A percentile compares a stretch with the other conserved stretches of the same genome.
Conservation (phyloP, 2,888 invertebrate genomes). For the Habroteleia sp. region DNA sequence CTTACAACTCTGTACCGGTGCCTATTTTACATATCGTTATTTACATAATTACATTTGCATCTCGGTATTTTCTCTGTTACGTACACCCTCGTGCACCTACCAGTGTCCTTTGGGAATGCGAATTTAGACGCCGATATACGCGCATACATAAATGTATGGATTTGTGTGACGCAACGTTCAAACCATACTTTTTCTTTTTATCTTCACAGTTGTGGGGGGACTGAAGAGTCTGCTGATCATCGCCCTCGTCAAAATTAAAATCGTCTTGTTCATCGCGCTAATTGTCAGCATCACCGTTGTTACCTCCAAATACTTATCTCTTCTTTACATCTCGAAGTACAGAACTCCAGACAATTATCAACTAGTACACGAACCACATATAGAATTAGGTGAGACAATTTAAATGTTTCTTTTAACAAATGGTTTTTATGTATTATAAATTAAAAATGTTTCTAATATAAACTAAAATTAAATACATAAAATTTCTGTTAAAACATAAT, state of each 20-base stretch:
- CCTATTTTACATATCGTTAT: slow-evolving; percentile 68
- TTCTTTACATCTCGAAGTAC: slow-evolving; percentile 7
- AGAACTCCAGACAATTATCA: slow-evolving; percentile 34
- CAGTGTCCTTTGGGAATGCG: slow-evolving; percentile 58
- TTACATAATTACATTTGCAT: slow-evolving; percentile 71
- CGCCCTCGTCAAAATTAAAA: slow-evolving; percentile 71
- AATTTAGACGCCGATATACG: slow-evolving; percentile 53
- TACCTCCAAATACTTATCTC: slow-evolving; percentile 67
- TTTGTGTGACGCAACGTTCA: slow-evolving; percentile 6
- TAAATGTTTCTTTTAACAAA: not conserved
- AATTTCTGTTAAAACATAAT: too few relatives aligned
- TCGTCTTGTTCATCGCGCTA: slow-evolving; percentile 68
- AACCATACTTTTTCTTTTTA: slow-evolving; percentile 14
- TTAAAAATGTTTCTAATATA: not conserved
- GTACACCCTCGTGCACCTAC: slow-evolving; percentile 44
- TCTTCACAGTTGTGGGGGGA: slow-evolving; percentile 70
- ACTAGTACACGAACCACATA: slow-evolving; percentile 57
- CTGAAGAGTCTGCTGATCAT: slow-evolving; percentile 69
- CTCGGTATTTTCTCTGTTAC: slow-evolving; percentile 66
- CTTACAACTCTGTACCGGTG: slow-evolving; percentile 64
- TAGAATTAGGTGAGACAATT: slow-evolving; percentile 60
- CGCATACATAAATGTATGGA: slow-evolving; percentile 27
- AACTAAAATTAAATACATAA: too few relatives aligned
- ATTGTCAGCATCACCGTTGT: slow-evolving; percentile 68
- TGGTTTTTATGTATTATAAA: not conserved